These are phyloP conservation scores for Drosophila meridionalis DNA, from an alignment of 2,888 invertebrate species.

Conservation along the genomic window DNA sequence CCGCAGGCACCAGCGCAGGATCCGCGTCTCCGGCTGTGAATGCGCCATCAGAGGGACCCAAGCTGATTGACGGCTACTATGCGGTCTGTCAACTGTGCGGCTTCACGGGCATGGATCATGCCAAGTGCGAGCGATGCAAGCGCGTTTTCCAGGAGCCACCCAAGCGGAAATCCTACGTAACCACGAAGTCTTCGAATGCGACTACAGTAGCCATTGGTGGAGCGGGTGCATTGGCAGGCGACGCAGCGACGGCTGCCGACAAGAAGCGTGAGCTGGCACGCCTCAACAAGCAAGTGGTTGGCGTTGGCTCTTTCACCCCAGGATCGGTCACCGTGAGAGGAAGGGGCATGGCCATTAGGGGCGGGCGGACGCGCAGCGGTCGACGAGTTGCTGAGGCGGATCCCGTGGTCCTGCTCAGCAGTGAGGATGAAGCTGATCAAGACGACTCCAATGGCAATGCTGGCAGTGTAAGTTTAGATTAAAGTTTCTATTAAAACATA, in stretches of 20 bases:
- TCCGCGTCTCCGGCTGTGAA: conserved; percentile 70
- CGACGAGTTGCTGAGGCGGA: conserved; percentile 87
- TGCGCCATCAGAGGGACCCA: conserved; percentile 86
- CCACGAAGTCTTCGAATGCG: conserved; percentile 60
- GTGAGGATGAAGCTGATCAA: conserved; percentile 89
- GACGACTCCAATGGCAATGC: conserved; percentile 76
- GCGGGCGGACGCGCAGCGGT: conserved; percentile 81
- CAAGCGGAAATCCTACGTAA: conserved; percentile 85
- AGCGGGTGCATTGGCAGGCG: conserved; percentile 25
- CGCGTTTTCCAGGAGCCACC: conserved; percentile 90
- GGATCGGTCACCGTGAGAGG: conserved; percentile 62
- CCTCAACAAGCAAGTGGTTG: conserved; percentile 48
- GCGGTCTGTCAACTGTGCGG: conserved; percentile 94
- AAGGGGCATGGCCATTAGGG: conserved; percentile 79
- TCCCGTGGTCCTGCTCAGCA: conserved; percentile 89
- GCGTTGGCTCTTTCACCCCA: conserved; percentile 36
- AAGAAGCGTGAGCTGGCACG: conserved; percentile 72
- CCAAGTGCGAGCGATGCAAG: conserved; percentile 91
- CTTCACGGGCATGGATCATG: conserved; percentile 91
- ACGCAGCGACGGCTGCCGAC: conserved; percentile 56
- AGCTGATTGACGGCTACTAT: conserved; percentile 89
- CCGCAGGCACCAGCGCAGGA: conserved; percentile 19
- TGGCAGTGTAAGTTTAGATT: conserved; percentile 64
- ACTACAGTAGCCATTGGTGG: conserved; percentile 35
- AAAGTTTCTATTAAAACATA: too few species aligned